A percentile compares a stretch with the other conserved stretches of the same genome.
Evolutionary conservation across 2,797 vertebrate genomes (phyloP).

Genomic region (Mastacembelus armatus): DNA sequence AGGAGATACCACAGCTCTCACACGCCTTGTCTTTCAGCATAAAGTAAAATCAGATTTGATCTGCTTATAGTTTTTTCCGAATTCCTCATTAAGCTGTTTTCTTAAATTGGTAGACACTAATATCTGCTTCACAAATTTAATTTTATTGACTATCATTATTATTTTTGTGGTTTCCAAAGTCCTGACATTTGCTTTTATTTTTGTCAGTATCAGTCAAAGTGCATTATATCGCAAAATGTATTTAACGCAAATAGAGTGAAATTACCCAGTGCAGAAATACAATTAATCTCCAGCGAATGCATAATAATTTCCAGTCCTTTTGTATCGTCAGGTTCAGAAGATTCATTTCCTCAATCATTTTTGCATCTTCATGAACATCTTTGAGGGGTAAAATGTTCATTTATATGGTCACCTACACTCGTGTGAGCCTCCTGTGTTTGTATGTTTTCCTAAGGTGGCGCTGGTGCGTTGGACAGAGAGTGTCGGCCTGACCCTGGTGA

Average conservation of each 20-base stretch:
- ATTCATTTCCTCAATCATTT: background rate
- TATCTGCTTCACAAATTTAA: background rate
- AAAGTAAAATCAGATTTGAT: background rate
- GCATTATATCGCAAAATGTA: too few species aligned
- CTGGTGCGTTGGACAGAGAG: conserved; percentile 97
- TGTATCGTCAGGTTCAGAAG: background rate
- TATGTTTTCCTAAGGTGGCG: conserved; percentile 85
- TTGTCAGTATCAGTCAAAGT: too few species aligned
- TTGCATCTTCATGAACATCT: background rate
- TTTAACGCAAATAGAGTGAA: too few species aligned
- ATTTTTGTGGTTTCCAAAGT: too few species aligned
- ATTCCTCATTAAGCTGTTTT: too few species aligned
- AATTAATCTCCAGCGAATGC: background rate
- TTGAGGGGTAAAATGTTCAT: too few species aligned
- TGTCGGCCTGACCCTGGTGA: conserved; percentile 95
- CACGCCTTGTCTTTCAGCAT: background rate
- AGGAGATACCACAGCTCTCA: conserved; percentile 46
- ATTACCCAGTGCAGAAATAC: too few species aligned
- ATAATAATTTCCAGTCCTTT: background rate
- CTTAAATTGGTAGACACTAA: background rate
- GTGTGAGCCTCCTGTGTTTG: background rate
- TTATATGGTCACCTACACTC: too few species aligned
- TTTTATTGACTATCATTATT: too few species aligned
- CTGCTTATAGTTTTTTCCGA: conserved; percentile 2
- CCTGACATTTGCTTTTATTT: too few species aligned